Base-by-base conservation (phyloP, 2,113 vertebrate species). In the Bubo blakistoni region DNA sequence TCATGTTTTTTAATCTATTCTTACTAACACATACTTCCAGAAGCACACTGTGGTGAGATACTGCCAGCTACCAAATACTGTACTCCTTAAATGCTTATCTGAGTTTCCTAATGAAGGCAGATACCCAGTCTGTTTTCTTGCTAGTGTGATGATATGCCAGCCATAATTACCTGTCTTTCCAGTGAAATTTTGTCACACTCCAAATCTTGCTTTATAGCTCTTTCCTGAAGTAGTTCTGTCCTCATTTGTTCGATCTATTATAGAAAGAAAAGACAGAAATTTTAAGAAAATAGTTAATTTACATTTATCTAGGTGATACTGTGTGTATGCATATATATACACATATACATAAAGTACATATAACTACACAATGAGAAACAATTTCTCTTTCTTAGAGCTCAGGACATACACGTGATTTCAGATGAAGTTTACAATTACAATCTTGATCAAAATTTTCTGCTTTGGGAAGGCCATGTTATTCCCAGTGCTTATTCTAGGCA, bases 151-250 rank as follows among this genome's bases (percentile, higher is more conserved):
- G 10, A 36, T 32, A 74, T 54, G 27, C 18, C 58, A 92, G 55
- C 34, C 42, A 52, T 30, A 71, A 92, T 97, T 98, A 99, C 99
- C 99, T 99, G 99, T 98, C 99, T 99, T 98, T 99, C 99, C 97
- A 99, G 97, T 10, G 99, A 98, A 94, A 99, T 98, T 98, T 99
- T 99, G 98, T 99, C 99, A 97, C 99, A 99, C 96, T 99, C 99
- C 98, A 99, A 96, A 94, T 99, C 99, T 96, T 99, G 99, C 95
- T 98, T 99, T 90, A 97, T 90, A 88, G 99, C 98, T 97, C 99
- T 98, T 97, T 99, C 99, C 97, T 99, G 99, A 94, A 99, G 98
- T 25, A 99, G 98, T 95, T 99, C 99, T 47, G 95, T 98, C 95
- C 99, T 99, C 98, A 99, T 99, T 98, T 99, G 99, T 96, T 99